Base-by-base conservation (phyloP, 2,888 invertebrate species). In the Elgonia sp. region DNA sequence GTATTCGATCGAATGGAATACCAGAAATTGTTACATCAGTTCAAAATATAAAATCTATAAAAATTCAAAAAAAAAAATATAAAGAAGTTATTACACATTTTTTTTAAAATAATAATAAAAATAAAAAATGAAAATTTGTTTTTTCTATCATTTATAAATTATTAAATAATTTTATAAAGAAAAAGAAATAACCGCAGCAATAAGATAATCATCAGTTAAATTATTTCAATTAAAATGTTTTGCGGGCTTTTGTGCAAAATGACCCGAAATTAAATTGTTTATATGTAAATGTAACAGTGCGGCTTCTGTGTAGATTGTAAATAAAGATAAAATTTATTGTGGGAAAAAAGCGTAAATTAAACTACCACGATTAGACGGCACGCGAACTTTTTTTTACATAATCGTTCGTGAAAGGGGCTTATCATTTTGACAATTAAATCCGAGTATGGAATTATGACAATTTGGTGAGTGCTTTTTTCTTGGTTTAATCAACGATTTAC, bases 361-460 rank as follows among this genome's bases (percentile, higher is more conserved):
- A 79, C 37, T 37, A 46, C 63, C 55, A 10, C 77, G 72, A 84
- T 84, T 84, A 72, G 77, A 53, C 63, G n/a, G 29, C 50, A 16
- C 37, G 20, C 40, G 55, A 39, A 75, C 79, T n/a, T 40, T 40
- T 57, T 72, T 40, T 77, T 67, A n/a, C 3, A 20, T 53, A 60
- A 53, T 84, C 77, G 72, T 77, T 72, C 63, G 84, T 57, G 57
- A 63, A 65, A 14, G 72, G 70, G 16, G 75, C 77, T 84, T 84
- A 84, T 84, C 84, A 84, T 53, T 50, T 57, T 57, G 79, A 73
- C 84, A 79, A 84, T 84, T 79, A 84, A 84, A 79, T 73, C 63
- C 46, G 37, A 46, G 53, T 20, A 63, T 10, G 20, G 55, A 73
- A 79, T 79, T 40, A 84, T 84, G 70, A 57, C 72, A 65, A 76